These are phyloP conservation scores for Apus apus DNA, from an alignment of 2,113 vertebrate species.

Conservation along the genomic window DNA sequence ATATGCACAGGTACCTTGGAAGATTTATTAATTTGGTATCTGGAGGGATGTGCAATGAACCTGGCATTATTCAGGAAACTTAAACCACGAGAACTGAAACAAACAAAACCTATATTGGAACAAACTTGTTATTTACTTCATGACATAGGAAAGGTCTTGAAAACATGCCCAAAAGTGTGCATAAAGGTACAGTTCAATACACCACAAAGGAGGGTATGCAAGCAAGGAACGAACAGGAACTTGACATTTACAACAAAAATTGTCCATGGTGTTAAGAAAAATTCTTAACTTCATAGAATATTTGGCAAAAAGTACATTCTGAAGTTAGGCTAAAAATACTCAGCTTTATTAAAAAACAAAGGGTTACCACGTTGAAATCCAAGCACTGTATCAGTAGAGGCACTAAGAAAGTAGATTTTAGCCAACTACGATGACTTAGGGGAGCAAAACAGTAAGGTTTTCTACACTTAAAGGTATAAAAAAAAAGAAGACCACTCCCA, in stretches of 20 bases:
- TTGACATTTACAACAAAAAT: neutral
- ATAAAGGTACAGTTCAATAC: neutral
- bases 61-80: neutral
- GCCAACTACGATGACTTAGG: neutral
- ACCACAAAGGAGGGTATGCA: rapidly evolving
- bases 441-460: neutral
- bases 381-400: neutral
- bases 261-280: neutral
- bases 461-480: neutral
- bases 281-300: neutral
- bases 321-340: neutral
- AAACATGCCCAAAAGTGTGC: neutral
- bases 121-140: neutral
- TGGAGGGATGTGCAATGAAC: conserved; percentile 12
- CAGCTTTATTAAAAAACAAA: neutral
- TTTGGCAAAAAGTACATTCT: neutral
- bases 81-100: neutral
- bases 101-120: neutral
- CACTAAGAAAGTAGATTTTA: neutral
- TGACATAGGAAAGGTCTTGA: neutral
- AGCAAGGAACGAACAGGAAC: neutral
- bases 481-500: neutral
- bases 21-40: conserved; percentile 47
- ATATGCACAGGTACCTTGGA: neutral
- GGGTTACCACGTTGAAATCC: neutral